These are phyloP conservation scores for Bergia sp. DNA, from an alignment of 92 coral and sea anemone species.

Conservation along the genomic window DNA sequence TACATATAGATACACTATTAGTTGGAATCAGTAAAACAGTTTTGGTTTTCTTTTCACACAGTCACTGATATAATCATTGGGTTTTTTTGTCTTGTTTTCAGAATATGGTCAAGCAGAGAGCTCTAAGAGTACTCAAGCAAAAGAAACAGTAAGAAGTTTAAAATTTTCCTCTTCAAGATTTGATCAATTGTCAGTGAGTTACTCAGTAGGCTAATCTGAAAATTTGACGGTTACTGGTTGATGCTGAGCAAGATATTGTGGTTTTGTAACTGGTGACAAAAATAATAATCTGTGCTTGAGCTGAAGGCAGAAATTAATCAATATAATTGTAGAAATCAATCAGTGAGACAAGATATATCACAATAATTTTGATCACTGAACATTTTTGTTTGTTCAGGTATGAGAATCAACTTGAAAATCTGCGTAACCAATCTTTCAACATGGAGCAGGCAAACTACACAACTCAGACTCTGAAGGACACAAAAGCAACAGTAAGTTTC, in stretches of 20 bases:
- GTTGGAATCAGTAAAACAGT: neutral
- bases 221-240: neutral
- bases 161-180: neutral
- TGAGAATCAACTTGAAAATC: slow-evolving; percentile 94
- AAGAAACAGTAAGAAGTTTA: slow-evolving; percentile 82
- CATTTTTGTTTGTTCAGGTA: slow-evolving; percentile 60
- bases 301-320: no score
- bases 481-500: slow-evolving; percentile 88
- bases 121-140: slow-evolving; percentile 92
- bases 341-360: no score
- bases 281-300: no score
- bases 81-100: slow-evolving; percentile 32
- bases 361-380: neutral
- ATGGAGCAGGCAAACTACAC: slow-evolving; percentile 99
- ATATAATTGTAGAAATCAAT: no score
- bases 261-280: no score
- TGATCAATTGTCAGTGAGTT: no score
- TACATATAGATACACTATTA: no score
- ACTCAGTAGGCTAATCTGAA: neutral
- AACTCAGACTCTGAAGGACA: slow-evolving; percentile 95
- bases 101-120: slow-evolving; percentile 99
- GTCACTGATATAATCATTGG: neutral
- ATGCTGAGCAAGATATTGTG: no score
- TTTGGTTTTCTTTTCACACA: neutral
- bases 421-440: slow-evolving; percentile 96